These are phyloP conservation scores for Chloroceryle amazona DNA, from an alignment of 2,797 vertebrate genomes.

Conservation along the genomic window DNA sequence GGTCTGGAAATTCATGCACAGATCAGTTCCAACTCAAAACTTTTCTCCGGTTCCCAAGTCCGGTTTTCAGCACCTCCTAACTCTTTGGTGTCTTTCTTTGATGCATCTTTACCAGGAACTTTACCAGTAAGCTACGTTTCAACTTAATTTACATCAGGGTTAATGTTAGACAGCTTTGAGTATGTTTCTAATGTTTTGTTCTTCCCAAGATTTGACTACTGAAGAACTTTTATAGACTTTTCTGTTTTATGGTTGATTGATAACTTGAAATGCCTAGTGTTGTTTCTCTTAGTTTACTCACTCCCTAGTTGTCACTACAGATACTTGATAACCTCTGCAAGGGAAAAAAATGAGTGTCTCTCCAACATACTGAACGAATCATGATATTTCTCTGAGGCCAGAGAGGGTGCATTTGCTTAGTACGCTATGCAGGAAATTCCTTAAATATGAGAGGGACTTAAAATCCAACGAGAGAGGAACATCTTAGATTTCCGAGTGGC, in stretches of 20 bases:
- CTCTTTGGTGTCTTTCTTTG: slow-evolving; percentile 95
- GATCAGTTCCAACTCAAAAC: slow-evolving; percentile 93
- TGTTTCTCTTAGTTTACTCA: background rate
- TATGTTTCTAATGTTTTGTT: background rate
- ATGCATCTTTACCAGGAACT: slow-evolving; percentile 96
- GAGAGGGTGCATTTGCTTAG: slow-evolving; percentile 25
- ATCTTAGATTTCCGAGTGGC: background rate
- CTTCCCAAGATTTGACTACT: background rate
- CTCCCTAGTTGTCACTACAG: background rate
- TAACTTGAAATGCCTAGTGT: background rate
- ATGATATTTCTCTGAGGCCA: background rate
- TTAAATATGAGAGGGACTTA: slow-evolving; percentile 22
- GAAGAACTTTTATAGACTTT: background rate
- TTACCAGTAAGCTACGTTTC: slow-evolving; percentile 89
- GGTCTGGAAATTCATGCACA: slow-evolving; percentile 97
- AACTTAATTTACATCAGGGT: background rate
- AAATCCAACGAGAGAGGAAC: background rate
- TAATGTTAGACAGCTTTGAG: background rate
- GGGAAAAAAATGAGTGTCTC: background rate
- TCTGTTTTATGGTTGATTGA: background rate
- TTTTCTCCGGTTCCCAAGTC: slow-evolving; percentile 93
- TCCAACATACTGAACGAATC: background rate
- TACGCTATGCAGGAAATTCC: slow-evolving; percentile 5
- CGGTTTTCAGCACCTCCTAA: slow-evolving; percentile 93
- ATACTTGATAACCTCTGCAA: background rate